Evolutionary conservation across 2,888 invertebrate species (phyloP).

Genomic region (Epinotia nisella): DNA sequence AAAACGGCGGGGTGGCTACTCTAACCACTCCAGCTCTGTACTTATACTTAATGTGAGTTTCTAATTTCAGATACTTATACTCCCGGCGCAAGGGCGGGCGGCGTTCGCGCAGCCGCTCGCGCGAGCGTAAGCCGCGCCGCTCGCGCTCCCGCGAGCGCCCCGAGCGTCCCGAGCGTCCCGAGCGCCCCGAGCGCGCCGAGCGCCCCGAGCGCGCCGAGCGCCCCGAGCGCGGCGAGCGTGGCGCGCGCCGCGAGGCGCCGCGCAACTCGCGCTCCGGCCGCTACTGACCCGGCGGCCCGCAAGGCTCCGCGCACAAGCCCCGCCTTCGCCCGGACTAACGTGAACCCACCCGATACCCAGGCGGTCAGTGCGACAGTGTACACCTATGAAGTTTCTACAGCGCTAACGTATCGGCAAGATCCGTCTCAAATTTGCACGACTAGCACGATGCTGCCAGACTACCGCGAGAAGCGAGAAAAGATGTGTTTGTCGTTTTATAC

Average conservation of each 20-base stretch:
- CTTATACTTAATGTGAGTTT: too few species aligned
- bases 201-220: constrained; percentile 54
- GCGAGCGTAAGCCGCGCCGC: constrained; percentile 82
- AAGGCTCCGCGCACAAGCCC: background rate
- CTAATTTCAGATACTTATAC: constrained; percentile 86
- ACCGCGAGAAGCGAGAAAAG: background rate
- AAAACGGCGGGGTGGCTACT: too few species aligned
- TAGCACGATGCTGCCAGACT: background rate
- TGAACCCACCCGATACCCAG: background rate
- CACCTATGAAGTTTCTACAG: background rate
- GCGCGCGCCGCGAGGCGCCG: constrained; percentile 75
- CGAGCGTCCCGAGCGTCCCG: background rate
- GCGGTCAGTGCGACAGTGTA: background rate
- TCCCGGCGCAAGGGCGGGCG: constrained; percentile 86
- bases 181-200: background rate
- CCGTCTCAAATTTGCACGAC: background rate
- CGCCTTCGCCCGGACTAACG: background rate
- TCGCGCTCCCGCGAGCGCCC: constrained; percentile 84
- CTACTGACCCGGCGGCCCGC: constrained; percentile 65
- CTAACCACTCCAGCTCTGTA: too few species aligned
- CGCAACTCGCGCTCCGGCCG: constrained; percentile 84
- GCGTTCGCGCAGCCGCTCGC: constrained; percentile 70
- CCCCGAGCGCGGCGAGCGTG: background rate
- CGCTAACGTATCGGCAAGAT: background rate
- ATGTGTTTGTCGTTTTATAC: too few species aligned